A percentile compares a stretch with the other conserved stretches of the same genome.
Conservation (phyloP, 2,888 invertebrate genomes). For the Ichneumoninae sp. region DNA sequence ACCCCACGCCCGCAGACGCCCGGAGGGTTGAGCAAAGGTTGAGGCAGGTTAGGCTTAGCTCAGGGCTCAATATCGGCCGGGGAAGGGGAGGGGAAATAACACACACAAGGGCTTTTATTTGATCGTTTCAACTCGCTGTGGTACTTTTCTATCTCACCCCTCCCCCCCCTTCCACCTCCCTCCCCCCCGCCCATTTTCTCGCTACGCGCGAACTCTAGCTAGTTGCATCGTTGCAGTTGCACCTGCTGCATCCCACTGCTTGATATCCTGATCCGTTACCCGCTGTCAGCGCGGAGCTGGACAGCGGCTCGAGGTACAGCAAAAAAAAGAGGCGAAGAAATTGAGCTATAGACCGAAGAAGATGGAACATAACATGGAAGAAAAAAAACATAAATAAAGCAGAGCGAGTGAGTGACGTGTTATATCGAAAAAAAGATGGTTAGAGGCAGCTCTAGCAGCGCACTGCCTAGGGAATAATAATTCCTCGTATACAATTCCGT, state of each 20-base stretch:
- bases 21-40: conserved; percentile 71
- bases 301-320: conserved; percentile 16
- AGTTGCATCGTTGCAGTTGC: conserved; percentile 15
- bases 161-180: background rate
- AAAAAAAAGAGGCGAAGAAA: background rate
- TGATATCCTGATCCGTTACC: conserved; percentile 1
- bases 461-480: background rate
- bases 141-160: conserved; percentile 32
- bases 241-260: conserved; percentile 39
- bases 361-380: background rate
- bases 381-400: conserved; percentile 9
- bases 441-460: background rate
- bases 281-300: conserved; percentile 4
- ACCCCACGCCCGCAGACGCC: conserved; percentile 45
- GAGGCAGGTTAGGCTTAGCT: conserved; percentile 83
- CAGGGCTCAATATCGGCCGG: conserved; percentile 80
- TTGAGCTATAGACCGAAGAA: conserved; percentile 6
- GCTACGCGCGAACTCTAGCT: conserved; percentile 1
- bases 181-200: background rate
- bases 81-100: conserved; percentile 71
- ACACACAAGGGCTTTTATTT: conserved; percentile 79
- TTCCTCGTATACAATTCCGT: background rate
- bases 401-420: background rate
- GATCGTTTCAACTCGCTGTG: conserved; percentile 72
- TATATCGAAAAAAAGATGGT: conserved; percentile 1